Evolutionary conservation across 2,888 invertebrate species (phyloP).

Genomic region (Cephus runcator): DNA sequence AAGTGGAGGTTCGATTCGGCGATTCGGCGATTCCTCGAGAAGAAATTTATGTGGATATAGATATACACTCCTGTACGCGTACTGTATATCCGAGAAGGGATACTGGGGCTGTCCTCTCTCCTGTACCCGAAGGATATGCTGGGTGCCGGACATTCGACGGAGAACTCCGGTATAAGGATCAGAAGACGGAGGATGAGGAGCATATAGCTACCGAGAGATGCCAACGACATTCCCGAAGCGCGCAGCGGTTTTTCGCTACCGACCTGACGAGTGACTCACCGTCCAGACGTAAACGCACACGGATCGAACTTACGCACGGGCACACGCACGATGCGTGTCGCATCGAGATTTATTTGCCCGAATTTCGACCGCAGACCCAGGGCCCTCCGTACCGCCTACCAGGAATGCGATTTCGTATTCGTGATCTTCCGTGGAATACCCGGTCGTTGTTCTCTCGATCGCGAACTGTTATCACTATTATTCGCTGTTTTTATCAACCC

Average conservation of each 20-base stretch:
- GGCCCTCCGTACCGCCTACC: slow-evolving; percentile 42
- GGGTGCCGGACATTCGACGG: background rate
- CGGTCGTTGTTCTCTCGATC: slow-evolving; percentile 49
- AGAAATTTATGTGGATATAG: background rate
- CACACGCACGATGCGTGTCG: slow-evolving; percentile 30
- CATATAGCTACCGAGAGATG: slow-evolving; percentile 52
- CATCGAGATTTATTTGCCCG: slow-evolving; percentile 61
- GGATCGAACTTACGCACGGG: slow-evolving; percentile 12
- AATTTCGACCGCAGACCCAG: slow-evolving; percentile 43
- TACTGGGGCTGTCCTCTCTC: background rate
- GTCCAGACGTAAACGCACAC: slow-evolving; percentile 31
- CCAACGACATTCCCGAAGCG: slow-evolving; percentile 62
- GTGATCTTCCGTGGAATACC: slow-evolving; percentile 57
- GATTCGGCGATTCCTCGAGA: slow-evolving; percentile 8
- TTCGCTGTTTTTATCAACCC: background rate
- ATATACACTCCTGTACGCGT: background rate
- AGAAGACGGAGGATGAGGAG: slow-evolving; percentile 41
- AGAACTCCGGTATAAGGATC: background rate
- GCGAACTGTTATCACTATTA: background rate
- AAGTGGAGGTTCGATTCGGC: slow-evolving; percentile 3
- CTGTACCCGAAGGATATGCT: background rate
- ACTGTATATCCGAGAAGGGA: background rate
- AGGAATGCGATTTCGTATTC: slow-evolving; percentile 63
- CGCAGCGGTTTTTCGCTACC: slow-evolving; percentile 59
- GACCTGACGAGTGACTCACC: slow-evolving; percentile 51